phyloP scores from a whole-genome alignment of 2,888 invertebrate species.

The Dromius quadrimaculatus region DNA sequence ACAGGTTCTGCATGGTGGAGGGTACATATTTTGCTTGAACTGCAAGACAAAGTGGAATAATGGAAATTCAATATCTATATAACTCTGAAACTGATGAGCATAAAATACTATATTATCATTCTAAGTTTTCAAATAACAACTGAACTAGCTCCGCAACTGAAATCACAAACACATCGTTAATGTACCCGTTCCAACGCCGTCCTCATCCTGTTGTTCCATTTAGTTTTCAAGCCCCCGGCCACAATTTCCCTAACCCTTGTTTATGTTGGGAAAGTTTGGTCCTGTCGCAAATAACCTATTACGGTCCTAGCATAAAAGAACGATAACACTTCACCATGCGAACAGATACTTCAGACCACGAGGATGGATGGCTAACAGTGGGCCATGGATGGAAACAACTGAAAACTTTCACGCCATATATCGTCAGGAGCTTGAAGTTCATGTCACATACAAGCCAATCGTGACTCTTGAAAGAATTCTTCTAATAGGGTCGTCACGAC shows the following conservation, averaged over 20 bases:
- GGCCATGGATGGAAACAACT: conserved; percentile 39
- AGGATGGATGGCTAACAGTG: conserved; percentile 21
- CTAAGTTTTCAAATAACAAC: too few relatives aligned
- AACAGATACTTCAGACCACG: conserved; percentile 38
- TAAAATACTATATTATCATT: too few relatives aligned
- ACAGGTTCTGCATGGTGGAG: too few relatives aligned
- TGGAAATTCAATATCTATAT: too few relatives aligned
- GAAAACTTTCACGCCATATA: conserved; percentile 47
- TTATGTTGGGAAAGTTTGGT: conserved; percentile 41
- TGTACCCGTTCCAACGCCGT: conserved; percentile 4
- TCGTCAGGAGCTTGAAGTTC: conserved; percentile 30
- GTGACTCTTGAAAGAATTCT: conserved; percentile 30
- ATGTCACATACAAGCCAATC: conserved; percentile 44
- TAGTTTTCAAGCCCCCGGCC: neutral
- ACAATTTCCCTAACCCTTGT: conserved; percentile 16
- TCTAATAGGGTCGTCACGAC: conserved; percentile 35
- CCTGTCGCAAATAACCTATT: conserved; percentile 49
- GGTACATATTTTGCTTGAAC: too few relatives aligned
- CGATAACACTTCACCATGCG: conserved; percentile 49
- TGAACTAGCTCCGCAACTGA: too few relatives aligned
- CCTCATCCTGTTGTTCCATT: neutral
- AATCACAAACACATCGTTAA: neutral
- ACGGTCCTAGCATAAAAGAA: conserved; percentile 48
- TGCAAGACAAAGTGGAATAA: too few relatives aligned
- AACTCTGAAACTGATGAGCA: too few relatives aligned